Evolutionary conservation across 2,113 vertebrate genomes (phyloP).

Genomic region (Mesoclemmys tuberculata): DNA sequence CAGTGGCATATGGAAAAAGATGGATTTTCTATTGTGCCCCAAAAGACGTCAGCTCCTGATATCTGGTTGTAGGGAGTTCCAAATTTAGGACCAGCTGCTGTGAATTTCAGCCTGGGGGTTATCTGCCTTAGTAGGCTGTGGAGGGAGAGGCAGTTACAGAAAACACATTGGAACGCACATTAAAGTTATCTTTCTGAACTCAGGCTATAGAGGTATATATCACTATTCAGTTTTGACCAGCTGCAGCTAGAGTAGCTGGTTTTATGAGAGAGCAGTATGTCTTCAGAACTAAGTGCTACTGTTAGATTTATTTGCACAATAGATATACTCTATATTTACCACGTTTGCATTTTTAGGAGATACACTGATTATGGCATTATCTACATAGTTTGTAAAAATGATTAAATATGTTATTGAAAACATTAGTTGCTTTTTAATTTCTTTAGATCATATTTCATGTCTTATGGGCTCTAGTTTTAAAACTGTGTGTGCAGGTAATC

Average conservation of each 20-base stretch:
- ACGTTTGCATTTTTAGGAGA: neutral
- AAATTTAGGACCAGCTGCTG: neutral
- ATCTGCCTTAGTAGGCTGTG: neutral
- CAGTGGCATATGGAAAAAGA: neutral
- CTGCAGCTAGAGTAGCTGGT: neutral
- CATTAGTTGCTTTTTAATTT: neutral
- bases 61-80: neutral
- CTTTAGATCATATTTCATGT: neutral
- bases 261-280: neutral
- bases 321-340: neutral
- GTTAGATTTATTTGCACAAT: neutral
- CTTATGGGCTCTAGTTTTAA: neutral
- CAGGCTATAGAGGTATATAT: neutral
- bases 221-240: neutral
- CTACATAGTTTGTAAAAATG: neutral
- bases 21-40: neutral
- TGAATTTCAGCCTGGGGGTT: neutral
- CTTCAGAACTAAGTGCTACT: neutral
- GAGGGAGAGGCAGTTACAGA: neutral
- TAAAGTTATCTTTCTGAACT: neutral
- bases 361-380: neutral
- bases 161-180: neutral
- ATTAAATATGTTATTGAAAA: neutral
- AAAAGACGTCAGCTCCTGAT: neutral
- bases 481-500: neutral